Conservation (phyloP, 2,797 vertebrate species). For the Orientallactaga sibirica region DNA sequence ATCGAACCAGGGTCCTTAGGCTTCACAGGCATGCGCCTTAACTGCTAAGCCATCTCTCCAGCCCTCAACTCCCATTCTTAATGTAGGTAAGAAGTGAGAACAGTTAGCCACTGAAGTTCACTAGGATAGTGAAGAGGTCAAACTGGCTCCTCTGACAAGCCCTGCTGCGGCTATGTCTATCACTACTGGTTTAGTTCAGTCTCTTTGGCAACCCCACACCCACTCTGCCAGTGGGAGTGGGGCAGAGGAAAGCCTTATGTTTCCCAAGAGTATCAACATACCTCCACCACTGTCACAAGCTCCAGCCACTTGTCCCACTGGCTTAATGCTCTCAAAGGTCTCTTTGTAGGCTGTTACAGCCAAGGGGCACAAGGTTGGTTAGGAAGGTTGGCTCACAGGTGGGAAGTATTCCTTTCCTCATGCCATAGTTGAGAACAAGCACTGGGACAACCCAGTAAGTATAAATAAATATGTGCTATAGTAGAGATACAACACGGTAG, state of each 20-base stretch:
- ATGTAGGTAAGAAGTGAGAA: not conserved
- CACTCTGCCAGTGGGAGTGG: not conserved
- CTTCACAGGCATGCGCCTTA: no score
- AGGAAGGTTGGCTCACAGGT: not conserved
- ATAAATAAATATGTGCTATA: no score
- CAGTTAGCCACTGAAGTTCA: not conserved
- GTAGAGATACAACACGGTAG: not conserved
- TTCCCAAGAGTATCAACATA: not conserved
- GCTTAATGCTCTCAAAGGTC: not conserved
- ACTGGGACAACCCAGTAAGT: not conserved
- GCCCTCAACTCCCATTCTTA: not conserved
- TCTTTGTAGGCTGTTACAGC: not conserved
- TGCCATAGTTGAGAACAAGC: not conserved
- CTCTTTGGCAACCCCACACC: not conserved
- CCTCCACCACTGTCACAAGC: not conserved
- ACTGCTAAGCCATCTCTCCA: no score
- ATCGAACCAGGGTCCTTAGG: no score
- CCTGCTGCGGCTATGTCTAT: not conserved
- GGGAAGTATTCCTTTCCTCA: not conserved
- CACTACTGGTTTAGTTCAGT: not conserved
- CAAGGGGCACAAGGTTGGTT: not conserved
- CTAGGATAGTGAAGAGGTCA: not conserved
- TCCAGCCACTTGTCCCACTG: not conserved
- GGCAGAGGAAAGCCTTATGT: not conserved
- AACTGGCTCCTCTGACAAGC: not conserved